Conservation (phyloP, 53 echinoderm and acorn worm species). For the Temnopleurus reevesii region DNA sequence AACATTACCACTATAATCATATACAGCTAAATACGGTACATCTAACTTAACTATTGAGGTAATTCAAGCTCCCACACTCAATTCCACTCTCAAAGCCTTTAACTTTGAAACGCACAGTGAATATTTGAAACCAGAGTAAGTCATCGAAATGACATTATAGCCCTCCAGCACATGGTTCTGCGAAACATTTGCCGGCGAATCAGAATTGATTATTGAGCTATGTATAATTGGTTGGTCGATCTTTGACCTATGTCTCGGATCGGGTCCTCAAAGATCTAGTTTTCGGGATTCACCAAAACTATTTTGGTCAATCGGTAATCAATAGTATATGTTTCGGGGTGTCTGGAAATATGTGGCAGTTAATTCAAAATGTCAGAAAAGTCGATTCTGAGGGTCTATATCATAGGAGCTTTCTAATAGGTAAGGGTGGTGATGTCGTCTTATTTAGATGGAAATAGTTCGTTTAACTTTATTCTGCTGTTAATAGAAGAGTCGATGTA, state of each 20-base stretch:
- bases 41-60: too few relatives aligned
- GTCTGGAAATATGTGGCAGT: neutral
- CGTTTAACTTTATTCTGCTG: too few relatives aligned
- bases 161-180: neutral
- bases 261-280: slow-evolving; percentile 24
- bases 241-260: neutral
- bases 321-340: slow-evolving; percentile 10
- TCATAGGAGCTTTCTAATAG: neutral
- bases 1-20: too few relatives aligned
- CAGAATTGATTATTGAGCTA: slow-evolving; percentile 14
- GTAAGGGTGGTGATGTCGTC: too few relatives aligned
- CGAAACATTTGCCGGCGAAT: neutral
- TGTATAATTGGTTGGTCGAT: slow-evolving; percentile 25
- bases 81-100: too few relatives aligned
- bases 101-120: too few relatives aligned
- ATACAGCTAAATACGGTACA: too few relatives aligned
- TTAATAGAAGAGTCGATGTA: too few relatives aligned
- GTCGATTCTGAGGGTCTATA: neutral
- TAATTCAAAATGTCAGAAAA: neutral
- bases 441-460: too few relatives aligned
- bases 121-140: too few relatives aligned
- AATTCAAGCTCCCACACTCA: too few relatives aligned
- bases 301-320: neutral
- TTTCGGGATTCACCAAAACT: neutral
- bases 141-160: neutral